These are phyloP conservation scores for Dryadula phaetusa DNA, from an alignment of 2,888 invertebrate genomes.

Conservation along the genomic window DNA sequence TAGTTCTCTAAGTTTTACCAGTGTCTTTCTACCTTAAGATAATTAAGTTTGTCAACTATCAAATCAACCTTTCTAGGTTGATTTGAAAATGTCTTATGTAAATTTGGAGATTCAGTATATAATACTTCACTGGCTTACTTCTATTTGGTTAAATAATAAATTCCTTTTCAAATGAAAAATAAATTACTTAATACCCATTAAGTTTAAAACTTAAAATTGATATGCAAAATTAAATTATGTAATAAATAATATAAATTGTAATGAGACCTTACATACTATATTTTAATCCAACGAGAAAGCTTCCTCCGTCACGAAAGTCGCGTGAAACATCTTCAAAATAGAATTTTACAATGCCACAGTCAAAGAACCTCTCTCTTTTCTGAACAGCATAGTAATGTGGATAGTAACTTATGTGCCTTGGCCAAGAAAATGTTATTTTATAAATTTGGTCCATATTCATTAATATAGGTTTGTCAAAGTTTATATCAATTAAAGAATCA, in stretches of 20 bases:
- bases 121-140: slow-evolving; percentile 4
- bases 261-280: slow-evolving; percentile 68
- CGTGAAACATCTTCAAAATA: slow-evolving; percentile 73
- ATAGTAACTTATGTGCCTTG: slow-evolving; percentile 56
- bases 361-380: slow-evolving; percentile 65
- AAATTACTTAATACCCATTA: slow-evolving; percentile 8
- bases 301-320: slow-evolving; percentile 62
- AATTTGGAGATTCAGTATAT: background rate
- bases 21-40: too few relatives aligned
- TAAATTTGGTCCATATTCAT: slow-evolving; percentile 76
- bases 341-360: slow-evolving; percentile 66
- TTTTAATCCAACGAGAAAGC: slow-evolving; percentile 74
- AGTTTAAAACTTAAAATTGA: background rate
- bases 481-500: slow-evolving; percentile 73
- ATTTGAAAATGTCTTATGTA: too few relatives aligned
- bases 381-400: slow-evolving; percentile 72
- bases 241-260: slow-evolving; percentile 18
- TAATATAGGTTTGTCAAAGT: slow-evolving; percentile 71
- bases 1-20: too few relatives aligned
- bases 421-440: slow-evolving; percentile 74
- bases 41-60: too few relatives aligned
- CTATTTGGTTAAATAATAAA: slow-evolving; percentile 1
- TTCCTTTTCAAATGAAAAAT: background rate
- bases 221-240: slow-evolving; percentile 6
- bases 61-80: too few relatives aligned